Evolutionary conservation across 2,888 invertebrate genomes (phyloP).

Genomic region (Ennomos erosarius): DNA sequence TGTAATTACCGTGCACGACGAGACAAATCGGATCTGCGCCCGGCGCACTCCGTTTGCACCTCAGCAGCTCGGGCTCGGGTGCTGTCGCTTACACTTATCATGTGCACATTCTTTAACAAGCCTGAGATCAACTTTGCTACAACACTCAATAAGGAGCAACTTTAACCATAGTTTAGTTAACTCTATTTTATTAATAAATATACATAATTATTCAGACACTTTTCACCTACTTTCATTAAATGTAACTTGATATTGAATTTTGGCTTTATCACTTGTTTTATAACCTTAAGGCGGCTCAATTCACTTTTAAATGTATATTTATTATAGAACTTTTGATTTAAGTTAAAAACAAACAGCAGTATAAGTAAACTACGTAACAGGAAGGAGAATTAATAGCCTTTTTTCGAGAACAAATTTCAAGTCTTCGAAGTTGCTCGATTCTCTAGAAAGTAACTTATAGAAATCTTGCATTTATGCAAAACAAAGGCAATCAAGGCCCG

Average conservation of each 20-base stretch:
- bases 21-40: conserved; percentile 63
- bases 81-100: neutral
- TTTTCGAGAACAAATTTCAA: conserved; percentile 71
- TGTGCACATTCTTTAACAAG: neutral
- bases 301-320: neutral
- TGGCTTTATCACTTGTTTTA: no score
- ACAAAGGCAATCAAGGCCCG: conserved; percentile 84
- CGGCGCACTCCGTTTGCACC: conserved; percentile 41
- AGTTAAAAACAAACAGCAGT: conserved; percentile 23
- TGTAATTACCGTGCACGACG: conserved; percentile 68
- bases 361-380: conserved; percentile 48
- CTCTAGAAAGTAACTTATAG: conserved; percentile 80
- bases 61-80: neutral
- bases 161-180: no score
- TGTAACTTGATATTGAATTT: no score
- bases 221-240: no score
- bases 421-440: conserved; percentile 77
- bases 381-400: conserved; percentile 70
- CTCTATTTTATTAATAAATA: no score
- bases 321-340: neutral
- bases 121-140: neutral
- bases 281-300: no score
- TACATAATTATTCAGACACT: no score
- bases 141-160: no score
- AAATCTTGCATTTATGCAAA: conserved; percentile 85